Conservation (phyloP, 1,140 invertebrate genomes). For the Pristionchus pacificus region DNA sequence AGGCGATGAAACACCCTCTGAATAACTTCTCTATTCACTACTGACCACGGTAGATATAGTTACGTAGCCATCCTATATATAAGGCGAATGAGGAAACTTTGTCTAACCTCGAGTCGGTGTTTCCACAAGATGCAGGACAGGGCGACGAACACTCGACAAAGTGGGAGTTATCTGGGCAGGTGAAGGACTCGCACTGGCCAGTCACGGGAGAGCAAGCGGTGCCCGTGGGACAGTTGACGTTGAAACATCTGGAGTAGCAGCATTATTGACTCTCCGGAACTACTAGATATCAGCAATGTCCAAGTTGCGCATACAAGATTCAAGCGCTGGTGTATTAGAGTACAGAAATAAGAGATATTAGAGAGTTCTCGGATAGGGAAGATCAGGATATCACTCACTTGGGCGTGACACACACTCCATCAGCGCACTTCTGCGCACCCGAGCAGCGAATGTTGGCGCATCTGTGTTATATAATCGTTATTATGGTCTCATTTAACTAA, state of each 20-base stretch:
- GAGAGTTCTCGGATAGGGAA: too few relatives aligned
- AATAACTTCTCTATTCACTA: background rate
- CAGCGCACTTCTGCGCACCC: slow-evolving; percentile 1
- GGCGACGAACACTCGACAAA: slow-evolving; percentile 5
- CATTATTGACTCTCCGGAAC: background rate
- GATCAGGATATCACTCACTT: background rate
- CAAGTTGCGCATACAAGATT: too few relatives aligned
- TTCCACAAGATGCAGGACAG: slow-evolving; percentile 1
- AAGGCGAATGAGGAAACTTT: too few relatives aligned
- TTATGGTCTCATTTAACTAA: too few relatives aligned
- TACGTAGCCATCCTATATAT: too few relatives aligned
- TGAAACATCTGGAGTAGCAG: background rate
- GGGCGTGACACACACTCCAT: background rate
- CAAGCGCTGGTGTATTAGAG: too few relatives aligned
- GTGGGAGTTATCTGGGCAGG: background rate
- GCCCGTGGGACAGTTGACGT: background rate
- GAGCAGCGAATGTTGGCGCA: background rate
- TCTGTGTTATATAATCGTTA: background rate
- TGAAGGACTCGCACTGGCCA: background rate
- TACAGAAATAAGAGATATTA: too few relatives aligned
- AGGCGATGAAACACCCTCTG: background rate
- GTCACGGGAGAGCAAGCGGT: background rate
- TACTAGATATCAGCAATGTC: too few relatives aligned
- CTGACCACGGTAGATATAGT: too few relatives aligned
- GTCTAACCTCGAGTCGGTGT: too few relatives aligned